Evolutionary conservation across 2,888 invertebrate genomes (phyloP).

Genomic region (Helobdella robusta): DNA sequence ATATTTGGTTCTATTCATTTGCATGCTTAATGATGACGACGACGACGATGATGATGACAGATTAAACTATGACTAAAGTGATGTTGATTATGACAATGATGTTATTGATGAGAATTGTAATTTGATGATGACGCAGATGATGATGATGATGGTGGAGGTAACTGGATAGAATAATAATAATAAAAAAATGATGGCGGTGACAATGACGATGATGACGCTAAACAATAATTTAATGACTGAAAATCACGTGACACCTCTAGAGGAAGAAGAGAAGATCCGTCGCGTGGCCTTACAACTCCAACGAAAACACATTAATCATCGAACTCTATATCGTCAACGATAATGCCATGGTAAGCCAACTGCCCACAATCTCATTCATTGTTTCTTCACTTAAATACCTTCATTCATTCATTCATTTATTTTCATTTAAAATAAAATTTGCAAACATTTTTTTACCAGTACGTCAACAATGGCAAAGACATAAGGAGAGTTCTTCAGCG

Average conservation of each 20-base stretch:
- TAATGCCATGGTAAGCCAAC: conserved; percentile 55
- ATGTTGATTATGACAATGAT: conserved; percentile 18
- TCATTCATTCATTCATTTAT: not conserved
- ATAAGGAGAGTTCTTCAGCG: conserved; percentile 21
- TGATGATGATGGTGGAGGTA: too few species aligned
- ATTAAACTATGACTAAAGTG: not conserved
- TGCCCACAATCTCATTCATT: conserved; percentile 72
- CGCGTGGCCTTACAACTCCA: conserved; percentile 42
- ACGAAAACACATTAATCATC: conserved; percentile 42
- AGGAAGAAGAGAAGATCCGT: conserved; percentile 10
- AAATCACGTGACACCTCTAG: not conserved
- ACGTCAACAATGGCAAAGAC: conserved; percentile 8
- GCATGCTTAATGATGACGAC: too few species aligned
- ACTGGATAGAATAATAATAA: too few species aligned
- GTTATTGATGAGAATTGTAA: conserved; percentile 18
- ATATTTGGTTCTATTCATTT: too few species aligned
- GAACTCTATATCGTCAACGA: conserved; percentile 48
- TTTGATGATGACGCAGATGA: too few species aligned
- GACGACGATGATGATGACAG: not conserved
- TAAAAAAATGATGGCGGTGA: conserved; percentile 7
- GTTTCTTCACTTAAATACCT: conserved; percentile 88
- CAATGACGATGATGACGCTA: not conserved
- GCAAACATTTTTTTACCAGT: conserved; percentile 18
- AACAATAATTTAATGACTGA: not conserved
- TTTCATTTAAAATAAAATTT: not conserved